Percentiles rank a stretch among this genome's conserved stretches.
Conservation (phyloP, 2,797 vertebrate genomes). For the Gambelia wislizenii region DNA sequence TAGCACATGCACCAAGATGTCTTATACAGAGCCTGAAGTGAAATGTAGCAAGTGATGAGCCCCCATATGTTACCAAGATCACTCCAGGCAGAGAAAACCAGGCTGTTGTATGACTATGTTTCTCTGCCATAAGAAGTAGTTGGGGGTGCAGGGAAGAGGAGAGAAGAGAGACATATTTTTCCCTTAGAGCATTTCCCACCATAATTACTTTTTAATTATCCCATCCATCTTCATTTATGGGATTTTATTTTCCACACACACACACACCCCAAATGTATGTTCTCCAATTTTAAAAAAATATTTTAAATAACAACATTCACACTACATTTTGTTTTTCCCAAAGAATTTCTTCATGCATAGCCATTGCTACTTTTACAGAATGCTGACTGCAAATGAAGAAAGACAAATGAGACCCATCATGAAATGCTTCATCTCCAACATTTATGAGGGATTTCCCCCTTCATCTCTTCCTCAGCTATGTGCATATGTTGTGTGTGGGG, state of each 20-base stretch:
- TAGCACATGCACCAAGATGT: conserved; percentile 17
- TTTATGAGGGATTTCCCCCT: background rate
- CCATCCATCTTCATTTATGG: conserved; percentile 26
- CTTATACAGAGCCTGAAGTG: conserved; percentile 26
- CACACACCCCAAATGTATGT: background rate
- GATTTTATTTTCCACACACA: conserved; percentile 30
- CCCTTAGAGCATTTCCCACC: conserved; percentile 15
- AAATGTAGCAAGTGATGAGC: conserved; percentile 26
- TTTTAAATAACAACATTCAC: conserved; percentile 10
- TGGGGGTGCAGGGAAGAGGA: too few relatives aligned
- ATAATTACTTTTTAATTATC: conserved; percentile 60
- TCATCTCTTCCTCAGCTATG: background rate
- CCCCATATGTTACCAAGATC: conserved; percentile 40
- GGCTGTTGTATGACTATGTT: background rate
- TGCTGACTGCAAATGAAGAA: conserved; percentile 28
- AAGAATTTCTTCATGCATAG: conserved; percentile 5
- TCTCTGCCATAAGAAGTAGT: conserved; percentile 20
- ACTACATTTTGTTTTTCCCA: conserved; percentile 6
- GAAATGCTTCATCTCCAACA: conserved; percentile 20
- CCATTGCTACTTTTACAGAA: background rate
- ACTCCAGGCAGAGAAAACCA: conserved; percentile 19
- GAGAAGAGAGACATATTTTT: conserved; percentile 33
- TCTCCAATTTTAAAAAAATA: background rate
- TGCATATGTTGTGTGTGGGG: too few relatives aligned
- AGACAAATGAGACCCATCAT: conserved; percentile 27